Evolutionary conservation across 2,797 vertebrate genomes (phyloP), one percentile per base, ranked within the genome.

Genomic region (Lutjanus campechanus): DNA sequence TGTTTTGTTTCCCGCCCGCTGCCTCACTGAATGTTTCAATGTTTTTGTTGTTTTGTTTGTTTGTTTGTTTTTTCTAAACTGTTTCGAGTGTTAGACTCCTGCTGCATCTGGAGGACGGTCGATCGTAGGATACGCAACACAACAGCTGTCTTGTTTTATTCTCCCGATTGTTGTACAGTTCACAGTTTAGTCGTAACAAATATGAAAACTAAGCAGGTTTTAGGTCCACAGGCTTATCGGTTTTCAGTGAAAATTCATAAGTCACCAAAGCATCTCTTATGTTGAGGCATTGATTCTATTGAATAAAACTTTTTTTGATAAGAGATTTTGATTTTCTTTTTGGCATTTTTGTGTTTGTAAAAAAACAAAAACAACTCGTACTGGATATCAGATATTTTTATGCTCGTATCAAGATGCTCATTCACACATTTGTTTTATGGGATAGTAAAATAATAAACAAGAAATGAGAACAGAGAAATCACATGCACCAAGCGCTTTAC

Each of bases 231-330:
- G 70, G 69, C 76, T 83, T 81, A 47, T 65, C 70, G 43, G 64
- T 78, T 88, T 87, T 88, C 76, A 84, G 84, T 85, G 83, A 86
- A 91, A 85, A 77, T 77, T 71, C 85, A 51, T 47, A 66, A 89
- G 80, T 86, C 78, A 77, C 65, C 76, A 61, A 83, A 90, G 77
- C 85, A 73, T 90, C 88, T 90, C 29, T 69, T 67, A 60, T 92
- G 88, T 93, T 87, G 77, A 88, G 79, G 82, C 87, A 85, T 90
- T 87, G 83, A 88, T 83, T 91, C 88, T 92, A 76, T 77, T 90
- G 62, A 95, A 95, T 95, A 95, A 95, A 95, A 71, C 13, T 15
- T 40, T 70, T 78, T 93, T 94, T 94, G 66, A 90, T 90, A 87
- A 91, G 59, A 79, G 1, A 20, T 68, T 72, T 54, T 67, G 47